Evolutionary conservation across 2,888 invertebrate species (phyloP), one percentile per base, ranked within the genome.

Genomic region (Dione juno): DNA sequence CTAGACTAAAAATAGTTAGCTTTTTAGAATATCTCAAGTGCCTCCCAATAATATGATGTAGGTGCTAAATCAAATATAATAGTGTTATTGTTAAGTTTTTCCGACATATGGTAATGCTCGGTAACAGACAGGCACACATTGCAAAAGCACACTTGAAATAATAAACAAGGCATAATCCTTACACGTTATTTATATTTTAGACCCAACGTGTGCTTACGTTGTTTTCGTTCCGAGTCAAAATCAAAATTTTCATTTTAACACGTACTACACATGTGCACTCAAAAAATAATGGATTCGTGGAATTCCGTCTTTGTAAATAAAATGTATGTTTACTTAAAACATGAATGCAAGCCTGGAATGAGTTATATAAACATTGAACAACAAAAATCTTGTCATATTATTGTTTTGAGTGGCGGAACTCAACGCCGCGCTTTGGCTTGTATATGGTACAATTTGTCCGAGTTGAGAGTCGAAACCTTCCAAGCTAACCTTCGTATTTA

Each of bases 61-160:
- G 19, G 53, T 11, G 45, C 37, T 61, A 68, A 63, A 61, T 70
- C 40, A 69, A 64, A 35, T 45, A 41, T 69, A 37, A 50, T 19
- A 65, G 48, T 19, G 50, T 58, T 64, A 58, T 52, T 69, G 40
- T 66, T 71, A 75, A 75, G 61, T 72, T 74, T n/a, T 71, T 77
- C 70, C 72, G 61, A 74, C 80, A 79, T 78, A 76, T 79, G 80
- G 79, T 76, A 75, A 74, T 80, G 80, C 81, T 85, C 87, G 83
- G 76, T 75, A 78, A 70, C 77, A 71, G 66, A 71, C 75, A 69
- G 66, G 66, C 73, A 69, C 74, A 69, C 69, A 53, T 74, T 69
- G 73, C 70, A 79, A 79, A 77, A 81, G 77, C 77, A 79, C 71
- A 74, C 80, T 81, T 84, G 82, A 72, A 84, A 87, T 76, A 88